Evolutionary conservation across 2,797 vertebrate species (phyloP).

Genomic region (Poliocrania exsul): DNA sequence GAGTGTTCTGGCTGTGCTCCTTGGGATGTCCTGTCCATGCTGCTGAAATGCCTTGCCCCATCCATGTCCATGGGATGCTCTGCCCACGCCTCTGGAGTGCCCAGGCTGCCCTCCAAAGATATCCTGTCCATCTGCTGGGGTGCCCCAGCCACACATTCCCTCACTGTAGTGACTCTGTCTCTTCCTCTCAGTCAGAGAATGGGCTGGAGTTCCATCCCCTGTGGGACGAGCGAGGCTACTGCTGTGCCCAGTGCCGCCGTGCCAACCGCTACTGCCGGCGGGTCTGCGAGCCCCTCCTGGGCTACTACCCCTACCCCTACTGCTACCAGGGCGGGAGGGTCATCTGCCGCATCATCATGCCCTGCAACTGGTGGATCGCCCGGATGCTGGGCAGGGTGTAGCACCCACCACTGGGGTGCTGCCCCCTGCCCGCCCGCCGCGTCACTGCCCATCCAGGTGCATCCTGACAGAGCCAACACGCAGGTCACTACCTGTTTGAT

Average conservation of each 20-base stretch:
- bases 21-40: not conserved
- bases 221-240: slow-evolving; percentile 90
- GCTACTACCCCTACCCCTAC: slow-evolving; percentile 94
- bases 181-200: slow-evolving; percentile 84
- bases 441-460: rapidly evolving
- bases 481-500: not conserved
- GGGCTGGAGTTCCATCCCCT: slow-evolving; percentile 89
- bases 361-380: slow-evolving; percentile 98
- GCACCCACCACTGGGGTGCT: not conserved
- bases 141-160: rapidly evolving
- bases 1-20: too few species aligned
- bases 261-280: slow-evolving; percentile 91
- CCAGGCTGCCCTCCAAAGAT: not conserved
- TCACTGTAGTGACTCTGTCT: not conserved
- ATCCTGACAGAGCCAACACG: not conserved
- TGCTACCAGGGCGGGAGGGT: slow-evolving; percentile 93
- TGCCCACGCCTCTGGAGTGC: rapidly evolving
- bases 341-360: slow-evolving; percentile 95
- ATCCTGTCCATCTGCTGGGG: rapidly evolving
- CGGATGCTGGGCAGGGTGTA: slow-evolving; percentile 93
- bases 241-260: slow-evolving; percentile 90
- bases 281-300: slow-evolving; percentile 90
- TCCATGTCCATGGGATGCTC: too few species aligned
- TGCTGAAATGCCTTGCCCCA: not conserved
- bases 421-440: not conserved